These are phyloP conservation scores for Paratilapia polleni DNA, from an alignment of 2,113 vertebrate genomes.

Conservation along the genomic window DNA sequence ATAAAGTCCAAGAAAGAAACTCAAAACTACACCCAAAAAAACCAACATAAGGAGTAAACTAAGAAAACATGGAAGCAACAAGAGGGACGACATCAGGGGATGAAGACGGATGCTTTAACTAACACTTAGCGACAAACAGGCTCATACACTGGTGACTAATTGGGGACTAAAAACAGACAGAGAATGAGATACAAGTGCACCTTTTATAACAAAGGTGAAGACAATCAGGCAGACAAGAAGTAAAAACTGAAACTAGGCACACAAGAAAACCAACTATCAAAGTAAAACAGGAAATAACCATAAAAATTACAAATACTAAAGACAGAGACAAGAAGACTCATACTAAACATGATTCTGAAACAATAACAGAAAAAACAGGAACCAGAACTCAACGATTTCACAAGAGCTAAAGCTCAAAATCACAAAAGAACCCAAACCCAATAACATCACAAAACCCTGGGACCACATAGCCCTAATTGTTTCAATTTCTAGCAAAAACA, in stretches of 20 bases:
- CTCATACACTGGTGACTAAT: too few species aligned
- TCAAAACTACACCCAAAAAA: too few species aligned
- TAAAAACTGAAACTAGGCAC: background rate
- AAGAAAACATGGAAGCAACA: too few species aligned
- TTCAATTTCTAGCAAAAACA: background rate
- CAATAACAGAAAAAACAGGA: background rate
- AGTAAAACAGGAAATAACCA: background rate
- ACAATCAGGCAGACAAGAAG: background rate
- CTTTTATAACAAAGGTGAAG: background rate
- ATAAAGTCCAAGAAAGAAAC: too few species aligned
- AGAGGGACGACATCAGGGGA: too few species aligned
- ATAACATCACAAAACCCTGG: background rate
- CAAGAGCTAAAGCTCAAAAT: background rate
- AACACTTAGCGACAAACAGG: too few species aligned
- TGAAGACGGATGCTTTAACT: too few species aligned
- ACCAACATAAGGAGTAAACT: too few species aligned
- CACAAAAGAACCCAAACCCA: background rate
- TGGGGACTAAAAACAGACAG: too few species aligned
- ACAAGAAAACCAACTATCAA: background rate
- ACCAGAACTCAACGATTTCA: background rate
- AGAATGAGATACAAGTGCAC: too few species aligned
- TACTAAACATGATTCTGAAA: background rate
- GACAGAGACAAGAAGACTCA: background rate
- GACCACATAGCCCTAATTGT: background rate
- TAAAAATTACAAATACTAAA: background rate